Evolutionary conservation across 2,888 invertebrate genomes (phyloP), one percentile per base, ranked within the genome.

Genomic region (Chrysomela aeneicollis): DNA sequence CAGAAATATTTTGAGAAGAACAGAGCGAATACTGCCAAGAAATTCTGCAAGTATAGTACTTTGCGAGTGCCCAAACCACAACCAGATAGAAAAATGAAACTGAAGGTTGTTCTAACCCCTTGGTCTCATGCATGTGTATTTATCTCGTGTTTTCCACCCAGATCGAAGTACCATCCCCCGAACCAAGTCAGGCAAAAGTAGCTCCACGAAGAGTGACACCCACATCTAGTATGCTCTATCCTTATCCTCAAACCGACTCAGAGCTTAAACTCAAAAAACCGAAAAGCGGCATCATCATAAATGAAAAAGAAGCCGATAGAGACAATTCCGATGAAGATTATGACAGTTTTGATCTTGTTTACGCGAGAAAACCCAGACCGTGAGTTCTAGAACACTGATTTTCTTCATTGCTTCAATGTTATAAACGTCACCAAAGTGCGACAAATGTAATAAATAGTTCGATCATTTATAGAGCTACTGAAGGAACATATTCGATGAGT

Each of bases 231-330:
- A 70, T 70, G 60, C 59, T 78, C 1, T 78, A 78, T 52, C 82
- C 81, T 0, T 71, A 77, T 19, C 75, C 75, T 2, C 81, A 77
- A n/a, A 71, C 74, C 0, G 62, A 65, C 15, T 73, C 75, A 1
- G 72, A 78, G 15, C 64, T 82, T 6, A 71, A 73, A 9, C 35
- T 76, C n/a, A 74, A 74, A 54, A 76, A 80, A 68, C 82, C 82
- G 0, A 80, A 78, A 69, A 82, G 82, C 68, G 82, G 82, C 1
- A 81, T 82, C 54, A 71, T 78, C 61, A 74, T 83, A 17, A 82
- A 82, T 59, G 77, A 69, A 60, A 67, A 32, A 37, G 66, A 67
- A 9, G 57, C 37, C 0, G 52, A 50, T 2, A 17, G 15, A 9
- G 18, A 58, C 42, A 37, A 54, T 21, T 32, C 50, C 5, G 12